Evolutionary conservation across 2,797 vertebrate species (phyloP), one percentile per base, ranked within the genome.

Genomic region (Oreonectes daqikongensis): DNA sequence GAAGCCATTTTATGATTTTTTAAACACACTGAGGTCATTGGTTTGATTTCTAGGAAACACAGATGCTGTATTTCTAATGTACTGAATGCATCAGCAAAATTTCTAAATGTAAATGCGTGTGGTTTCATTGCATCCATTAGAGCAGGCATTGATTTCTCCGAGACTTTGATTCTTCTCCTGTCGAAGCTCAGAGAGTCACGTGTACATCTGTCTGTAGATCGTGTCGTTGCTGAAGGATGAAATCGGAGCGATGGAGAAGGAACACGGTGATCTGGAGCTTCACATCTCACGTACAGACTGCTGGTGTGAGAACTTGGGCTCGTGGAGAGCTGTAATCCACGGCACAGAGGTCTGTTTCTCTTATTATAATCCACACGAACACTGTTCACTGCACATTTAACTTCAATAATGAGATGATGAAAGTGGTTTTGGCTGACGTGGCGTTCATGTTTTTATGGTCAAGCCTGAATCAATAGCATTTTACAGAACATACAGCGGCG

Each of bases 301-400:
- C 94, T 99, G 97, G 97, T 99, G 97, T 88, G 97, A 99, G 85
- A 97, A 99, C 82, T 92, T 99, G 22, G 96, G 97, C 11, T 89
- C 94, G 88, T 99, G 97, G 97, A 95, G 92, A 85, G 97, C 97
- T 1, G 83, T 91, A 15, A 94, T 99, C 70, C 92, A 91, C 71
- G 89, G 90, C 40, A 93, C 94, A 2, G 97, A 99, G 94, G 97
- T 98, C 85, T 70, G 79, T 66, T 18, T 20, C 26, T 0, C 26
- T 55, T 4, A 26, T 55, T 55, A 10, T 26, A 22, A 52, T n/a
- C n/a, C n/a, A n/a, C n/a, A n/a, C n/a, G n/a, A n/a, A n/a, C 20
- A 40, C 12, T 42, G 11, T 3, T 1, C 40, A 1, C 3, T 55
- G 53, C 5, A 59, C 12, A 2, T 35, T 10, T 35, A 7, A 35